Evolutionary conservation across 2,797 vertebrate genomes (phyloP).

Genomic region (Sebastes melanostomus): DNA sequence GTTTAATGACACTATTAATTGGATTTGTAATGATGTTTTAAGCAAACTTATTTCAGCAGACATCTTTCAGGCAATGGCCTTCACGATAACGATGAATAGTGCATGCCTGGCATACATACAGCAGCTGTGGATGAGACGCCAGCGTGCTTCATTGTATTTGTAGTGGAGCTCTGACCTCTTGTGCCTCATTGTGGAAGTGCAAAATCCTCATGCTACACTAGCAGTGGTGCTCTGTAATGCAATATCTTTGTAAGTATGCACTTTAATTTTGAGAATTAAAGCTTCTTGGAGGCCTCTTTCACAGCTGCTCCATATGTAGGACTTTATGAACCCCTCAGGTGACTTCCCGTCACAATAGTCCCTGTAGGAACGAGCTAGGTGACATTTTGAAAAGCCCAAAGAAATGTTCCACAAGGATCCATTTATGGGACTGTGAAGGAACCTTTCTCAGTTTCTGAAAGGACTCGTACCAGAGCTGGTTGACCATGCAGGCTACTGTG

Average conservation of each 20-base stretch:
- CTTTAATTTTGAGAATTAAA: constrained; percentile 47
- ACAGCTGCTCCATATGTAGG: constrained; percentile 22
- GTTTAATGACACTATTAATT: constrained; percentile 77
- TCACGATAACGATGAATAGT: constrained; percentile 61
- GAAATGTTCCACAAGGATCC: constrained; percentile 47
- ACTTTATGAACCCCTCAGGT: constrained; percentile 33
- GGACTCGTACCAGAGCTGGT: not conserved
- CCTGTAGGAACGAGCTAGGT: constrained; percentile 12
- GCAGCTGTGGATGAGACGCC: constrained; percentile 11
- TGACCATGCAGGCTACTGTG: not conserved
- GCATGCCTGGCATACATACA: constrained; percentile 57
- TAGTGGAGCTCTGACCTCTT: constrained; percentile 83
- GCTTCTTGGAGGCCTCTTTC: constrained; percentile 22
- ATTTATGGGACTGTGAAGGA: constrained; percentile 49
- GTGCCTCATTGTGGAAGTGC: constrained; percentile 73
- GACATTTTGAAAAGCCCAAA: constrained; percentile 41
- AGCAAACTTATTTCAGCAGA: constrained; percentile 77
- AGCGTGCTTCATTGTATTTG: constrained; percentile 54
- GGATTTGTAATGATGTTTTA: constrained; percentile 81
- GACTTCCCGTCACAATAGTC: constrained; percentile 16
- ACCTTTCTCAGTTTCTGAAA: constrained; percentile 40
- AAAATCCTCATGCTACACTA: constrained; percentile 23
- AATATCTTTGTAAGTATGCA: constrained; percentile 47
- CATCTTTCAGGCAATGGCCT: constrained; percentile 66
- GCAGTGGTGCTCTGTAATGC: constrained; percentile 28